A percentile compares a stretch with the other conserved stretches of the same genome.
These are phyloP conservation scores for Volucella inflata DNA, from an alignment of 2,888 invertebrate genomes.

Conservation along the genomic window DNA sequence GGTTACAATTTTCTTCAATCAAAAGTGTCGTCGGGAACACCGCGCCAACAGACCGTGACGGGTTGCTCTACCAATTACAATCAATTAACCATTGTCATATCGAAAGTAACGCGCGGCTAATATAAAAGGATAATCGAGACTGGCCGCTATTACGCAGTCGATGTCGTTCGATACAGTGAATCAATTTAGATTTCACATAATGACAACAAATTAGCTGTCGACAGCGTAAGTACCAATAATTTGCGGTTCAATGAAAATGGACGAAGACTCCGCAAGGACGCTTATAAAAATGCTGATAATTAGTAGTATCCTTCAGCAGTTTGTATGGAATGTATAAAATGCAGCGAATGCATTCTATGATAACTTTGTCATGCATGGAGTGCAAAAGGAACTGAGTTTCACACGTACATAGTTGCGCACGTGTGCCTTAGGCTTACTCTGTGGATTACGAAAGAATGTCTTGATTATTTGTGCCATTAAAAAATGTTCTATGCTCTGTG, in stretches of 20 bases:
- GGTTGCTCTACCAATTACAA: conserved; percentile 65
- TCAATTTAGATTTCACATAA: conserved; percentile 74
- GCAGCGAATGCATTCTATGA: conserved; percentile 17
- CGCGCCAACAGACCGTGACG: conserved; percentile 7
- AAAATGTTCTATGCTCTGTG: too few relatives aligned
- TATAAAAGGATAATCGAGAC: conserved; percentile 66
- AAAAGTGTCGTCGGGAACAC: conserved; percentile 65
- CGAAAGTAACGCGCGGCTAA: conserved; percentile 68
- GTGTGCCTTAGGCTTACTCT: too few relatives aligned
- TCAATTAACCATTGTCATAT: conserved; percentile 75
- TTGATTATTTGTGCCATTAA: too few relatives aligned
- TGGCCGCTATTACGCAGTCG: conserved; percentile 44
- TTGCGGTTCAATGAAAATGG: conserved; percentile 66
- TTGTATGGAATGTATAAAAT: conserved; percentile 33
- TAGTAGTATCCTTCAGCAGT: conserved; percentile 47
- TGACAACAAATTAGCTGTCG: conserved; percentile 72
- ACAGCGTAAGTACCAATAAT: conserved; percentile 75
- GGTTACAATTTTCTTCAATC: conserved; percentile 74
- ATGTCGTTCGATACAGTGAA: conserved; percentile 69
- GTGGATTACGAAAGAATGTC: too few relatives aligned
- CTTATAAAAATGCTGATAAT: conserved; percentile 64
- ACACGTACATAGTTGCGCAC: too few relatives aligned
- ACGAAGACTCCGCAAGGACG: conserved; percentile 71
- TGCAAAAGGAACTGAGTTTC: background rate
- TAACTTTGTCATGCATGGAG: background rate